Conservation (phyloP, 2,797 vertebrate genomes). For the Mus spretus region DNA sequence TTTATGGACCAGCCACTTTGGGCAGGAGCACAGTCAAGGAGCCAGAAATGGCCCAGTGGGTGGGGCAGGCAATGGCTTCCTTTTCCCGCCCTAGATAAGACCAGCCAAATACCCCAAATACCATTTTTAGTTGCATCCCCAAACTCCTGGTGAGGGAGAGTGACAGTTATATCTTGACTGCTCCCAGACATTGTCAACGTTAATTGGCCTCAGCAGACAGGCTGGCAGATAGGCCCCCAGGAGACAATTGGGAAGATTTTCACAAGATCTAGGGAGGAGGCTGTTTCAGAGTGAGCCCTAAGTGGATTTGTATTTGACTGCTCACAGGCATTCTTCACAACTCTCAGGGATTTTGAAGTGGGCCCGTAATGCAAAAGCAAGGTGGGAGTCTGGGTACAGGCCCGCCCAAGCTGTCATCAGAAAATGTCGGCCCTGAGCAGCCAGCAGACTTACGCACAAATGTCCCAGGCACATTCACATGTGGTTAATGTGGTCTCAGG, state of each 20-base stretch:
- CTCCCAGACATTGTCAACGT: background rate
- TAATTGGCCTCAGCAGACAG: background rate
- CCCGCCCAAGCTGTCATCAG: background rate
- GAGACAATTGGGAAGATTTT: conserved; percentile 4
- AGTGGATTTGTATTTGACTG: conserved; percentile 8
- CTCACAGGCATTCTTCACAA: background rate
- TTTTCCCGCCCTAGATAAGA: background rate
- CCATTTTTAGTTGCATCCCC: background rate
- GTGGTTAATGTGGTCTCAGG: too few species aligned
- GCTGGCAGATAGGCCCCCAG: background rate
- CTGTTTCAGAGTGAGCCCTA: background rate
- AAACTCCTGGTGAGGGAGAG: background rate
- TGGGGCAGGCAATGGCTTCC: background rate
- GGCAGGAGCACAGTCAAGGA: background rate
- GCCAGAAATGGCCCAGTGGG: background rate
- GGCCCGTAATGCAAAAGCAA: background rate
- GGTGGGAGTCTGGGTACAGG: background rate
- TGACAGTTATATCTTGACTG: background rate
- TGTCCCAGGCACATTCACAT: background rate
- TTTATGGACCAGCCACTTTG: background rate
- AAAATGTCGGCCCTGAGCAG: background rate
- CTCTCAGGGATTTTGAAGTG: conserved; percentile 45
- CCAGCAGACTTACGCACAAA: background rate
- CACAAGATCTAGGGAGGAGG: background rate
- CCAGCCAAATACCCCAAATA: conserved; percentile 4